These are phyloP conservation scores for Watersipora subatra DNA, from an alignment of 1,140 invertebrate genomes.

Conservation along the genomic window DNA sequence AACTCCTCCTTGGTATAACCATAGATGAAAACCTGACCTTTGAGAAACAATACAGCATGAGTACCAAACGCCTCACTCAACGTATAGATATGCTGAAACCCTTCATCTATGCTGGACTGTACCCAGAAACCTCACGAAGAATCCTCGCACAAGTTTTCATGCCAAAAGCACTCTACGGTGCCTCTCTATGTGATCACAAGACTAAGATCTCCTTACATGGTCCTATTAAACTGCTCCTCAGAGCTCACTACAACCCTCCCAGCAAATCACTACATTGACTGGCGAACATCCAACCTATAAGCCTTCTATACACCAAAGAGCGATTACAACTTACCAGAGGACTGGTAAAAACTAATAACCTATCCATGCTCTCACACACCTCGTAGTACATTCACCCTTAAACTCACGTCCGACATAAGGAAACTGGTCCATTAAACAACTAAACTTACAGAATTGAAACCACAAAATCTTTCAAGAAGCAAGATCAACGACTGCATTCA, in stretches of 20 bases:
- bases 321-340: background rate
- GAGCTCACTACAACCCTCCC: background rate
- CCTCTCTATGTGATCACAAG: background rate
- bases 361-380: background rate
- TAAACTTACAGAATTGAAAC: background rate
- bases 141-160: background rate
- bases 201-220: background rate
- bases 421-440: background rate
- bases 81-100: background rate
- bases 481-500: background rate
- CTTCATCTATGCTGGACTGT: background rate
- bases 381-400: background rate
- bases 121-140: background rate
- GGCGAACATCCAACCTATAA: background rate
- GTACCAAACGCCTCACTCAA: background rate
- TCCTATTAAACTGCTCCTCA: background rate
- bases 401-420: background rate
- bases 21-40: background rate
- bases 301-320: background rate
- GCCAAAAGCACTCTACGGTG: background rate
- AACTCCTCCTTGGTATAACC: background rate
- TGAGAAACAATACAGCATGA: background rate
- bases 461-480: background rate
- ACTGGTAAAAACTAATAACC: background rate
- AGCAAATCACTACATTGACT: background rate